Evolutionary conservation across 2,888 invertebrate genomes (phyloP).

Genomic region (Drosophila anceps): DNA sequence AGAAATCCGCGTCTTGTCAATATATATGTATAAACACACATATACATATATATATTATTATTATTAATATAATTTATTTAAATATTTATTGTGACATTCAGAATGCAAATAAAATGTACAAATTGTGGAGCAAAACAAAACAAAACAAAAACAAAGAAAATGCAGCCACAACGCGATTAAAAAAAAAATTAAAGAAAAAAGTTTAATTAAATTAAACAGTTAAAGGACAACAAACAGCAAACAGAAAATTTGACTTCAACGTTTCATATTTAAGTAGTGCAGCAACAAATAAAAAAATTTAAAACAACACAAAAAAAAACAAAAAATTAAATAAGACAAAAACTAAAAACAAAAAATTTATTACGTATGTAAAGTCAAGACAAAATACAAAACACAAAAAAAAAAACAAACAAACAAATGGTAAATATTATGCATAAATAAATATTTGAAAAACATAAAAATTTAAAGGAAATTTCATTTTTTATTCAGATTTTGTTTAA

Average conservation of each 20-base stretch:
- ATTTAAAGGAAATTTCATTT: background rate
- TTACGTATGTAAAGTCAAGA: conserved; percentile 67
- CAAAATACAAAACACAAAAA: conserved; percentile 39
- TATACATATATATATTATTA: conserved; percentile 31
- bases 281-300: conserved; percentile 71
- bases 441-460: conserved; percentile 58
- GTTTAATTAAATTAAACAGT: conserved; percentile 80
- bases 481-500: background rate
- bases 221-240: conserved; percentile 53
- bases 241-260: conserved; percentile 73
- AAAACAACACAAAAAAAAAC: conserved; percentile 29
- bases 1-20: conserved; percentile 80
- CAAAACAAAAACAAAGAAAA: conserved; percentile 8
- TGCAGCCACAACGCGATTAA: conserved; percentile 46
- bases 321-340: conserved; percentile 12
- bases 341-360: conserved; percentile 53
- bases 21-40: background rate
- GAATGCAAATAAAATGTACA: conserved; percentile 77
- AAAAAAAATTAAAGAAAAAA: conserved; percentile 36
- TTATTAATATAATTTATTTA: conserved; percentile 43
- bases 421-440: conserved; percentile 78
- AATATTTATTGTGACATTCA: conserved; percentile 71
- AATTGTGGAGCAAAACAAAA: conserved; percentile 68
- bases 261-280: conserved; percentile 81
- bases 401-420: conserved; percentile 47